phyloP scores from a whole-genome alignment of 2,797 vertebrate species.

The Macropus fuliginosus region DNA sequence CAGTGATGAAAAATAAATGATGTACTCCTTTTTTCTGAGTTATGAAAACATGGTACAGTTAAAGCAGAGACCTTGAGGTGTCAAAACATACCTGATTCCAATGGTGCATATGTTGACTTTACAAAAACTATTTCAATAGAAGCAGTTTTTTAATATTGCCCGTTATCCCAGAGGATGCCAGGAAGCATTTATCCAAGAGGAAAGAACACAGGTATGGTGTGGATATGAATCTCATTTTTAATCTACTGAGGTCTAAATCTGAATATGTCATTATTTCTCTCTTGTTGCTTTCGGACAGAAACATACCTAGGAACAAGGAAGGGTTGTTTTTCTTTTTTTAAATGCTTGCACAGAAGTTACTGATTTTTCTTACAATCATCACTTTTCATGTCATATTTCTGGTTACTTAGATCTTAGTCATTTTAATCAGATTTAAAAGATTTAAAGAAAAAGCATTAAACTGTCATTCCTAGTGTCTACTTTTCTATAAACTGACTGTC shows the following conservation, averaged over 20 bases:
- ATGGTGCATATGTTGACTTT: constrained; percentile 59
- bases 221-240: constrained; percentile 72
- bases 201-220: constrained; percentile 64
- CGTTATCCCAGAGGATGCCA: constrained; percentile 70
- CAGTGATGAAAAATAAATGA: background rate
- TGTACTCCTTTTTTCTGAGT: background rate
- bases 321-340: background rate
- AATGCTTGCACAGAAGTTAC: background rate
- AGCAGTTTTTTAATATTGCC: constrained; percentile 74
- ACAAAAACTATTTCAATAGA: constrained; percentile 64
- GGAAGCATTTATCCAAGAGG: constrained; percentile 73
- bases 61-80: constrained; percentile 46
- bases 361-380: constrained; percentile 10
- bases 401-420: background rate
- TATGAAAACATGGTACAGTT: constrained; percentile 50
- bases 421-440: constrained; percentile 58
- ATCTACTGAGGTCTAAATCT: constrained; percentile 69
- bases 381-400: constrained; percentile 19
- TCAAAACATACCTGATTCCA: constrained; percentile 65
- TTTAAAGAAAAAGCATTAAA: constrained; percentile 38
- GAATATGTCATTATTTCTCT: constrained; percentile 60
- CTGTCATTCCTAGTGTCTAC: background rate
- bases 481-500: constrained; percentile 7
- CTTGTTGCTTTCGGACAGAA: constrained; percentile 55
- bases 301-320: constrained; percentile 48